These are phyloP conservation scores for Cosmia pyralina DNA, from an alignment of 2,888 invertebrate genomes.

Conservation along the genomic window DNA sequence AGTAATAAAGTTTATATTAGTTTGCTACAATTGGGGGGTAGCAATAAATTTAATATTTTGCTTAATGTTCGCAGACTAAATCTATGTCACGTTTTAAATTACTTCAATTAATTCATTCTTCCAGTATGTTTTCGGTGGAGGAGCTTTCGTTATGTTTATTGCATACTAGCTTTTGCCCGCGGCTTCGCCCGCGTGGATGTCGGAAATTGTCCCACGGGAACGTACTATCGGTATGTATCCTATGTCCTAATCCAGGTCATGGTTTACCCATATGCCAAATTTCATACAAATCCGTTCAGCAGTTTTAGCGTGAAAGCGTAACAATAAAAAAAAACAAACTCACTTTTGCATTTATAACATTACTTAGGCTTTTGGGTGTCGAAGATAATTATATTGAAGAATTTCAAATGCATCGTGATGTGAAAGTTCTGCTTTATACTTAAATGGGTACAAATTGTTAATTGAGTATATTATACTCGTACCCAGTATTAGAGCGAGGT, in stretches of 20 bases:
- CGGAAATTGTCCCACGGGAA: too few species aligned
- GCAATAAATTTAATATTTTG: conserved; percentile 67
- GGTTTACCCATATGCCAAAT: too few species aligned
- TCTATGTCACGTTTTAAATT: conserved; percentile 58
- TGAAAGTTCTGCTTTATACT: neutral
- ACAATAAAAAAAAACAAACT: too few species aligned
- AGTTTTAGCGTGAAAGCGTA: too few species aligned
- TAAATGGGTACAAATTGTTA: neutral
- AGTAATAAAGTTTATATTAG: conserved; percentile 50
- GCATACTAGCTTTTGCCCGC: conserved; percentile 9
- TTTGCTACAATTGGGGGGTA: conserved; percentile 16
- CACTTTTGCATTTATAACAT: too few species aligned
- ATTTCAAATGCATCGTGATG: conserved; percentile 41
- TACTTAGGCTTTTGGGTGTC: conserved; percentile 10
- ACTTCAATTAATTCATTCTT: too few species aligned
- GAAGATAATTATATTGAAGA: conserved; percentile 23
- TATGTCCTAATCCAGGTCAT: too few species aligned
- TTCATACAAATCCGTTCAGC: too few species aligned
- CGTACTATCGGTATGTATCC: too few species aligned
- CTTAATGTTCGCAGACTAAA: conserved; percentile 60
- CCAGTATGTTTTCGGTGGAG: conserved; percentile 18
- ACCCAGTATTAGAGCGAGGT: neutral
- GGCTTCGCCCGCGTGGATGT: too few species aligned
- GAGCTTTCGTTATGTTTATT: conserved; percentile 47
- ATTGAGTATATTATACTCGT: too few species aligned